phyloP scores from a whole-genome alignment of 1,140 invertebrate genomes.

The Magallana gigas region DNA sequence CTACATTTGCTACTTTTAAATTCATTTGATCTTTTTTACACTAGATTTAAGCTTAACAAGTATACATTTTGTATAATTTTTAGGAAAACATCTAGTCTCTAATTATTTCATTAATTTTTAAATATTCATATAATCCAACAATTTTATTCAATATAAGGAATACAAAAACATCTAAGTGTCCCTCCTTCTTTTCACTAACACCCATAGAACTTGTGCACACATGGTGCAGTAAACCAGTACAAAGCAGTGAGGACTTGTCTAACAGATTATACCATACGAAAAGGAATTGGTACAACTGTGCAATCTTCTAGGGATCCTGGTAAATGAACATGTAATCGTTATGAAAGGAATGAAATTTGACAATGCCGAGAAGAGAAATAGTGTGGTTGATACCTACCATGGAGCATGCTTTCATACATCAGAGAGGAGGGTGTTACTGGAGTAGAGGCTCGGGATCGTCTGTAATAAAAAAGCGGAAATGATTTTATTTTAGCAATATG shows the following conservation, averaged over 20 bases:
- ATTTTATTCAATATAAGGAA: too few species aligned
- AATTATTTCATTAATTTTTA: too few species aligned
- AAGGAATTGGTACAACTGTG: slow-evolving; percentile 17
- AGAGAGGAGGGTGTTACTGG: slow-evolving; percentile 65
- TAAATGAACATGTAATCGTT: slow-evolving; percentile 7
- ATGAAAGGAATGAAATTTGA: not conserved
- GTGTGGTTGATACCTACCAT: slow-evolving; percentile 52
- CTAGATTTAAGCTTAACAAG: too few species aligned
- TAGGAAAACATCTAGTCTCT: too few species aligned
- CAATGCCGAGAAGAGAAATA: too few species aligned
- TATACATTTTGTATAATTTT: too few species aligned
- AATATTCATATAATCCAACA: too few species aligned
- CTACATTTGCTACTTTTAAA: too few species aligned
- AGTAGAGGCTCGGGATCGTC: slow-evolving; percentile 52
- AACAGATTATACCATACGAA: not conserved
- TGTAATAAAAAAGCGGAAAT: slow-evolving; percentile 43
- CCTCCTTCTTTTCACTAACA: not conserved
- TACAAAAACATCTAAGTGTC: too few species aligned
- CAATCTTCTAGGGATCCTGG: not conserved
- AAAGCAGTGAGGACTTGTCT: not conserved
- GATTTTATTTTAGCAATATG: not conserved
- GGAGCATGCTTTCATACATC: slow-evolving; percentile 63
- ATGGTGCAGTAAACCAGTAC: not conserved
- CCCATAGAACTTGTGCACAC: not conserved
- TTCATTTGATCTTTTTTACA: too few species aligned